These are phyloP conservation scores for Dione juno DNA, from an alignment of 2,888 invertebrate genomes.

Conservation along the genomic window DNA sequence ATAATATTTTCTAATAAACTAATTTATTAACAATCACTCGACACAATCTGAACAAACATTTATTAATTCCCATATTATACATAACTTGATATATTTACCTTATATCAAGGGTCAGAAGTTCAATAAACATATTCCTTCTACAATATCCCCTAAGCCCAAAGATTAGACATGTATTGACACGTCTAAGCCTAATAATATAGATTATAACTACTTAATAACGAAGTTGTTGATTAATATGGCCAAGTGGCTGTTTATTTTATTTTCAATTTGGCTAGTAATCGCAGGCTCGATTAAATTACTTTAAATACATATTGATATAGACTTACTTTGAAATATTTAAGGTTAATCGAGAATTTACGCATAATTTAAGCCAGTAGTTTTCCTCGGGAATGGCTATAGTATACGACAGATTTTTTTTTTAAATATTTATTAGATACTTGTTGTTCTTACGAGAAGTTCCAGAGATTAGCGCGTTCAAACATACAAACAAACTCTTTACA, in stretches of 20 bases:
- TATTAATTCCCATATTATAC: background rate
- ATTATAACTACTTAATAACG: conserved; percentile 10
- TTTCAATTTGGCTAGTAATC: background rate
- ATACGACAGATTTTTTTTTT: too few relatives aligned
- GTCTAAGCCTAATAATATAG: conserved; percentile 18
- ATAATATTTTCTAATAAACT: too few relatives aligned
- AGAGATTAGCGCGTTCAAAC: too few relatives aligned
- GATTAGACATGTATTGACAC: conserved; percentile 21
- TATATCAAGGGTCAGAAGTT: conserved; percentile 14
- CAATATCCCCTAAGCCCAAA: conserved; percentile 10
- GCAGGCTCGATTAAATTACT: background rate
- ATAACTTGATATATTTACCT: conserved; percentile 3
- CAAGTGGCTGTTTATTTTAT: background rate
- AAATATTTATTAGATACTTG: too few relatives aligned
- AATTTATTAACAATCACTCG: background rate
- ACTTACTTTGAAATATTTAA: too few relatives aligned
- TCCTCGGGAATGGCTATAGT: too few relatives aligned
- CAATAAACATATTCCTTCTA: background rate
- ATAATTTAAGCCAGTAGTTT: too few relatives aligned
- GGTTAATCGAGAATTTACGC: too few relatives aligned
- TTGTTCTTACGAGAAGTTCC: too few relatives aligned
- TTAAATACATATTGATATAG: too few relatives aligned
- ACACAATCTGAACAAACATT: conserved; percentile 5
- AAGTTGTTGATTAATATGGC: background rate
- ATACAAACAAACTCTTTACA: too few relatives aligned